These are phyloP conservation scores for Palythoa grandiflora DNA, from an alignment of 92 coral and sea anemone species.

Conservation along the genomic window DNA sequence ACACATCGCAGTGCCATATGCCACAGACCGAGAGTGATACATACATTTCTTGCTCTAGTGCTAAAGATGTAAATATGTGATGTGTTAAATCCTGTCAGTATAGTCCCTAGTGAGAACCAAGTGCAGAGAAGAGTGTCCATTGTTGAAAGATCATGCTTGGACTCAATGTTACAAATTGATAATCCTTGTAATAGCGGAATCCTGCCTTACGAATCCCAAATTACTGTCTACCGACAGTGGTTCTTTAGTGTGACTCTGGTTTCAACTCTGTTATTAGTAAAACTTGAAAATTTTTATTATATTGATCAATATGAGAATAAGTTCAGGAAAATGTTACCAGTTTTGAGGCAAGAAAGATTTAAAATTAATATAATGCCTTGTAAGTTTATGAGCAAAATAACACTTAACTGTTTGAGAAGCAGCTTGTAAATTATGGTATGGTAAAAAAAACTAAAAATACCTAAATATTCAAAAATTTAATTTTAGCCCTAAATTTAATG, in stretches of 20 bases:
- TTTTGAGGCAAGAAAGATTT: too few species aligned
- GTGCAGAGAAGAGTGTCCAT: not conserved
- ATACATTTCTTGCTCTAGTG: conserved; percentile 22
- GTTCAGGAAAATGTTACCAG: not conserved
- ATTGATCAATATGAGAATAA: not conserved
- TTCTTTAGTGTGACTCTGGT: not conserved
- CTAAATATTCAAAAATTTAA: too few species aligned
- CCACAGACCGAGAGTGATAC: conserved; percentile 9
- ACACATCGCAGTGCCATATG: not conserved
- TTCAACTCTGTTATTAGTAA: not conserved
- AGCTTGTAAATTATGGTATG: too few species aligned
- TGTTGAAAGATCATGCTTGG: not conserved
- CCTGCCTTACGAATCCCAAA: not conserved
- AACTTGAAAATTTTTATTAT: too few species aligned
- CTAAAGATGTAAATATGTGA: conserved; percentile 34
- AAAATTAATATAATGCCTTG: too few species aligned
- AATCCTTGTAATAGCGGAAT: not conserved
- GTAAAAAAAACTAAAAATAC: too few species aligned
- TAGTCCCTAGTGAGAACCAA: not conserved
- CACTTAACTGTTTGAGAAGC: too few species aligned
- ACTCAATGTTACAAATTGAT: not conserved
- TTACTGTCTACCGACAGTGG: not conserved
- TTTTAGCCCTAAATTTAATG: too few species aligned
- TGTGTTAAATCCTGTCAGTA: conserved; percentile 18
- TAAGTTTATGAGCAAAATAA: not conserved